Evolutionary conservation across 2,797 vertebrate species (phyloP).

Genomic region (Poecile montanus): DNA sequence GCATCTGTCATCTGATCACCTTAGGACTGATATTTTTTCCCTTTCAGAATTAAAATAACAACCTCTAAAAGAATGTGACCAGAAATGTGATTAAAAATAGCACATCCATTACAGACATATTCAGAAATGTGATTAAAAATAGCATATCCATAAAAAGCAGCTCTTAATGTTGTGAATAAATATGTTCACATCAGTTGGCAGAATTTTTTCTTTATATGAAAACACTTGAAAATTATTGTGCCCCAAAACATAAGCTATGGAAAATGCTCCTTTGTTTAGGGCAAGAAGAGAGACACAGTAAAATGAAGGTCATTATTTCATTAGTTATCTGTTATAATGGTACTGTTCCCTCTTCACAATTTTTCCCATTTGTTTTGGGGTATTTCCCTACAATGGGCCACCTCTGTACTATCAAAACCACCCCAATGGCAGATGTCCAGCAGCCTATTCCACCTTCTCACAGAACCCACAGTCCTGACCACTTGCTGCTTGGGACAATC

Average conservation of each 20-base stretch:
- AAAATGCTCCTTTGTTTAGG: background rate
- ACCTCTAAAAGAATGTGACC: background rate
- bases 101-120: background rate
- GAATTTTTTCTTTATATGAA: background rate
- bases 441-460: background rate
- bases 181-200: background rate
- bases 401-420: background rate
- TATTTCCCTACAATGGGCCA: background rate
- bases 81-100: background rate
- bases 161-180: background rate
- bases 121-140: background rate
- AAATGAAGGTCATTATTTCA: background rate
- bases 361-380: background rate
- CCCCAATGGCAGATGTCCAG: background rate
- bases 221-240: background rate
- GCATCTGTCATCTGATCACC: background rate
- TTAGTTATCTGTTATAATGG: background rate
- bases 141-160: background rate
- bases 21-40: background rate
- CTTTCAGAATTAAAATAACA: background rate
- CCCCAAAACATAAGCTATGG: background rate
- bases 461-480: background rate
- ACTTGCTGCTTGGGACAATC: rapidly evolving
- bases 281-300: background rate
- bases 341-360: background rate